Evolutionary conservation across 2,113 vertebrate genomes (phyloP), one percentile per base, ranked within the genome.

Genomic region (Osmerus eperlanus): DNA sequence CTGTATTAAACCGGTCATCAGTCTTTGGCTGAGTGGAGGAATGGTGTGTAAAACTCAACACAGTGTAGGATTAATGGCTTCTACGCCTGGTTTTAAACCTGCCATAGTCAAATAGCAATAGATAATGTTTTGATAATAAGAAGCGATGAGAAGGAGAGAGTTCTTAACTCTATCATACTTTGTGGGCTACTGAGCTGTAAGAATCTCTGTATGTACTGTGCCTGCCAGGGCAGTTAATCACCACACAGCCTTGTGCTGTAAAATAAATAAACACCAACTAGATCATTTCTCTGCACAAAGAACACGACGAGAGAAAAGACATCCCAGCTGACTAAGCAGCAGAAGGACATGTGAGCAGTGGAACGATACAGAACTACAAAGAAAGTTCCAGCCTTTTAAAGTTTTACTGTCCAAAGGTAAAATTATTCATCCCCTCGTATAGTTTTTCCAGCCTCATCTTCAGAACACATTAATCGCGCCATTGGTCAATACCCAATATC

Each of bases 381-480:
- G 58, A 69, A 76, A 74, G 75, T 67, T 62, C 36, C 41, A 12
- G 41, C 41, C 41, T 47, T 12, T 47, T 47, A 2, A 47, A 47
- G 41, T 47, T 47, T 47, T 47, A 9, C 41, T 9, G 41, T 47
- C 41, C 69, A 16, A 7, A 52, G 55, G 36, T 47, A 68, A 58
- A 12, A 14, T 13, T 2, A 23, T 77, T 75, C 32, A 74, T 80
- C 81, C 71, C 73, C 62, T 66, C 28, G 15, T 83, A 82, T 79
- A 67, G 66, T 71, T 64, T 41, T 71, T 63, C 82, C 75, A 75
- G 78, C 76, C 70, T 83, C 75, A 11, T 47, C 41, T 58, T 77
- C 70, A 78, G 75, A 81, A 68, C 74, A 51, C 62, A 84, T 81
- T 81, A 79, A 83, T 83, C 74, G 84, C 81, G 73, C 75, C 77